Evolutionary conservation across 1,140 invertebrate genomes (phyloP), one percentile per base, ranked within the genome.

Genomic region (Drosophila gunungcola): DNA sequence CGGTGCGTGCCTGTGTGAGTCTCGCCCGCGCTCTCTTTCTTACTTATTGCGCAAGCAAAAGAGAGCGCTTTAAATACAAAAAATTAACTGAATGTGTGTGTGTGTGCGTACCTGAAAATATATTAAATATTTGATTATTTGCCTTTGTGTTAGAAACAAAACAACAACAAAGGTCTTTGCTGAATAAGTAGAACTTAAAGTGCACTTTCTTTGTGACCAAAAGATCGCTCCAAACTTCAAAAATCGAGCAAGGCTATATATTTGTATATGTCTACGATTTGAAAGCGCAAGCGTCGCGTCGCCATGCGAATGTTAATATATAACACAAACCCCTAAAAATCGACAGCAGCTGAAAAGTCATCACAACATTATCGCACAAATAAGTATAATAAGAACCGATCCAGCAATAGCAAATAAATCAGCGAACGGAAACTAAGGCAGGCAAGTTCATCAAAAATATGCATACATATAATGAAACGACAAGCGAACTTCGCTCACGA

Each of bases 291-390:
- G 69, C 69, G 69, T 73, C 69, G 67, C 69, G 39, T 55, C 67
- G 45, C 54, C 73, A 64, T 64, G 72, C 60, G 53, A 75, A 75
- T 75, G 72, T 75, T 75, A 75, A 75, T 75, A 61, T 67, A 57
- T 57, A 74, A 65, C 34, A 75, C 52, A 75, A 75, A 75, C 51
- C 34, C 34, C 51, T 69, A 36, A 48, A 56, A 69, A 69, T 69
- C 51, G 41, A 55, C 56, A 34, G 27, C 39, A 61, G 49, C 48
- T 38, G 38, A 58, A 38, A 56, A 54, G 36, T 45, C 38, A 75
- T 65, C 60, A 73, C 69, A 46, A 62, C 13, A 70, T 48, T 48
- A 53, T 49, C 48, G 49, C 56, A 34, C 42, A 13, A 38, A 67
- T 41, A 27, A 21, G 16, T 21, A 67, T 12, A 67, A 39, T 43